These are phyloP conservation scores for Epinephelus malabaricus DNA, from an alignment of 2,797 vertebrate genomes.

Conservation along the genomic window DNA sequence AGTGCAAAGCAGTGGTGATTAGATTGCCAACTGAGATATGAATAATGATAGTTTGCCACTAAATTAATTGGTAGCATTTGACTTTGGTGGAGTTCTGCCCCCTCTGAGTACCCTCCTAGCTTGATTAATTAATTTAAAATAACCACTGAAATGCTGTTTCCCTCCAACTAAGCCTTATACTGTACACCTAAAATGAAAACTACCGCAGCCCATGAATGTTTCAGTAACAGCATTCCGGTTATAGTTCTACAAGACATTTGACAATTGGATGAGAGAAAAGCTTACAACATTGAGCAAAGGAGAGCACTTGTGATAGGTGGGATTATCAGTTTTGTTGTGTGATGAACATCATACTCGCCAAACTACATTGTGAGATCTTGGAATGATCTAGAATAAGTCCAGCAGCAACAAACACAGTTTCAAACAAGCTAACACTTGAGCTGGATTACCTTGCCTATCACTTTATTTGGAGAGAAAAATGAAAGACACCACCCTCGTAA, in stretches of 20 bases:
- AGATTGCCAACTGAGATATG: too few species aligned
- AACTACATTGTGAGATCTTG: background rate
- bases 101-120: too few species aligned
- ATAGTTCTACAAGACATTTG: background rate
- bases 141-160: background rate
- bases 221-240: background rate
- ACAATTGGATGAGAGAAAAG: background rate
- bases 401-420: background rate
- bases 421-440: background rate
- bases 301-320: background rate
- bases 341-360: background rate
- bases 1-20: too few species aligned
- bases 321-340: background rate
- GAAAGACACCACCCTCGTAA: background rate
- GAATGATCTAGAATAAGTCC: background rate
- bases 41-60: too few species aligned
- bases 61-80: too few species aligned
- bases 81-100: too few species aligned
- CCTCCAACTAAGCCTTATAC: background rate
- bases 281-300: background rate
- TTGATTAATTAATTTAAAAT: background rate
- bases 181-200: background rate
- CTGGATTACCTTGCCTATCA: background rate
- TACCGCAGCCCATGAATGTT: background rate
- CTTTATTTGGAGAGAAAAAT: background rate